A percentile compares a stretch with the other conserved stretches of the same genome.
phyloP scores from a whole-genome alignment of 1,140 invertebrate species.

The Eriocheir sinensis region DNA sequence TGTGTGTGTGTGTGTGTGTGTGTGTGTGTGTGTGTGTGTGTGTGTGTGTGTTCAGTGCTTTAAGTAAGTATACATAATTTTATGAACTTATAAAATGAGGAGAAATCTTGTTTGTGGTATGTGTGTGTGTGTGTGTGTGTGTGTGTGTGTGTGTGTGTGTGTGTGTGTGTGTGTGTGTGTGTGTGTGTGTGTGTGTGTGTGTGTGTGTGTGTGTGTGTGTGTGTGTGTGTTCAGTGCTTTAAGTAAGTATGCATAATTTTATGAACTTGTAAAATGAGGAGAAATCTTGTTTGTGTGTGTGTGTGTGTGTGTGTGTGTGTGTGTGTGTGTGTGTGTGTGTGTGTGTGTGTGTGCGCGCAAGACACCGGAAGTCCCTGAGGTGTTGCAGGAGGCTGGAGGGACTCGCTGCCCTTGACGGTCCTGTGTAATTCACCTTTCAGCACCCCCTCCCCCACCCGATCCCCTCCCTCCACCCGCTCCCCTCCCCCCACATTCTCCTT shows the following conservation, averaged over 20 bases:
- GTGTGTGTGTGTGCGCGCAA: background rate
- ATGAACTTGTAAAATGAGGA: too few relatives aligned
- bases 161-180: too few relatives aligned
- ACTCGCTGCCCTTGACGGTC: background rate
- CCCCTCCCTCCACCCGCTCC: too few relatives aligned
- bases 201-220: conserved; percentile 40
- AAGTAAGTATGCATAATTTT: too few relatives aligned
- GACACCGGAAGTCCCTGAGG: conserved; percentile 18
- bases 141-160: conserved; percentile 21
- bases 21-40: too few relatives aligned
- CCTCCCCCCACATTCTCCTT: too few relatives aligned
- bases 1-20: too few relatives aligned
- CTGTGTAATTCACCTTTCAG: conserved; percentile 15
- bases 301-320: conserved; percentile 22
- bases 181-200: background rate
- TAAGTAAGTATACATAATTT: too few relatives aligned
- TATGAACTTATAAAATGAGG: too few relatives aligned
- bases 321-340: background rate
- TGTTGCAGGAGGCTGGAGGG: background rate
- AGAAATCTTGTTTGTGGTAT: background rate
- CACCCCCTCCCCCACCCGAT: background rate
- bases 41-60: too few relatives aligned
- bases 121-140: conserved; percentile 3
- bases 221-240: conserved; percentile 14
- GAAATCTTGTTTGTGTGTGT: conserved; percentile 6